A percentile compares a stretch with the other conserved stretches of the same genome.
phyloP scores from a whole-genome alignment of 2,888 invertebrate species.

The Electrophaes corylata region DNA sequence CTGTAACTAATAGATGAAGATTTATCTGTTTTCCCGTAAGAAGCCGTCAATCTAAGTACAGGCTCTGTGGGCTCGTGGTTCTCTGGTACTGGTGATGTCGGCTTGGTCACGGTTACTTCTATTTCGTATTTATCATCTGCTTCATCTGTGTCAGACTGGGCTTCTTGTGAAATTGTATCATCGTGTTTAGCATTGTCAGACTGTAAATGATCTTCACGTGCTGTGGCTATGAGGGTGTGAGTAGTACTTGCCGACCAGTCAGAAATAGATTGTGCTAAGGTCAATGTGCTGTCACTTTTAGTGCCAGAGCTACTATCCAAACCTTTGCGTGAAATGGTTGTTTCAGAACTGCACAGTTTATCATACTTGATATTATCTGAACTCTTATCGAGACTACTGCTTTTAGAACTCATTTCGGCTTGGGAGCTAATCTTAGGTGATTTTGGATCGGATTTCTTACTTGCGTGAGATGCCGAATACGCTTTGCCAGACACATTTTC shows the following conservation, averaged over 20 bases:
- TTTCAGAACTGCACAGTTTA: slow-evolving; percentile 85
- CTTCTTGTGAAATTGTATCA: slow-evolving; percentile 76
- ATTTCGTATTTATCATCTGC: slow-evolving; percentile 54
- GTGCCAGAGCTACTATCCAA: slow-evolving; percentile 87
- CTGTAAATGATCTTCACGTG: slow-evolving; percentile 75
- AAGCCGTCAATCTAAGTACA: slow-evolving; percentile 63
- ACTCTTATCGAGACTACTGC: slow-evolving; percentile 84
- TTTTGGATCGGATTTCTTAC: slow-evolving; percentile 82
- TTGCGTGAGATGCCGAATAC: slow-evolving; percentile 83
- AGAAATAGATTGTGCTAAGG: slow-evolving; percentile 90
- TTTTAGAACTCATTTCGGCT: slow-evolving; percentile 83
- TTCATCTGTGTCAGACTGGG: slow-evolving; percentile 40
- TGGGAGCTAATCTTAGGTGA: slow-evolving; percentile 68
- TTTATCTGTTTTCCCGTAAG: slow-evolving; percentile 70
- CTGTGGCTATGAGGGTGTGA: slow-evolving; percentile 88
- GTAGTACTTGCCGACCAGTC: slow-evolving; percentile 94
- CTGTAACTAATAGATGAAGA: slow-evolving; percentile 81
- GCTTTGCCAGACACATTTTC: slow-evolving; percentile 81
- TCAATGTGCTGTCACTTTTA: slow-evolving; percentile 91
- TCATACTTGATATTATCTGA: slow-evolving; percentile 84
- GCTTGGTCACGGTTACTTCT: slow-evolving; percentile 50
- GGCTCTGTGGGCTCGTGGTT: slow-evolving; percentile 56
- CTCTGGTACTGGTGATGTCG: slow-evolving; percentile 52
- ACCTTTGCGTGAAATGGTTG: slow-evolving; percentile 77
- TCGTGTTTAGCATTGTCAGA: slow-evolving; percentile 75